These are phyloP conservation scores for Labroides dimidiatus DNA, from an alignment of 2,797 vertebrate species.

Conservation along the genomic window DNA sequence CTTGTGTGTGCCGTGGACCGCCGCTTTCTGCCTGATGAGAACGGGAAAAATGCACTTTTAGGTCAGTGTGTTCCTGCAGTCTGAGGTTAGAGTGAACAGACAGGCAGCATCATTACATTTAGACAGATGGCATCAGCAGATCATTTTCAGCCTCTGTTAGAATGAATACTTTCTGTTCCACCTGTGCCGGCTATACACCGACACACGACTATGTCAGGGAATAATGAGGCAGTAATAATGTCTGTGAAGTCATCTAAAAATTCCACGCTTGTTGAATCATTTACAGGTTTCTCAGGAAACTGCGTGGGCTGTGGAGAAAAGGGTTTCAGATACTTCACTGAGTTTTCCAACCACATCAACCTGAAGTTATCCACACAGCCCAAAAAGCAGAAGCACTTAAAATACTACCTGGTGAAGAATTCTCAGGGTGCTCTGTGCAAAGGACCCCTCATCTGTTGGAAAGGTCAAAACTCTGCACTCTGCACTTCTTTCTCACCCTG, in stretches of 20 bases:
- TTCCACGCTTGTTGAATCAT: not conserved
- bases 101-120: slow-evolving; percentile 11
- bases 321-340: slow-evolving; percentile 98
- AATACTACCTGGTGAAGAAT: slow-evolving; percentile 98
- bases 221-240: not conserved
- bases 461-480: slow-evolving; percentile 83
- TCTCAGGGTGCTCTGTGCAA: slow-evolving; percentile 96
- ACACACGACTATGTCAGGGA: no score
- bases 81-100: slow-evolving; percentile 14
- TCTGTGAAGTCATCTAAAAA: not conserved
- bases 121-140: no score
- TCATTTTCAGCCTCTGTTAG: no score
- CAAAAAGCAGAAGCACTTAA: slow-evolving; percentile 99
- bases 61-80: slow-evolving; percentile 83
- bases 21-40: slow-evolving; percentile 96
- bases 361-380: slow-evolving; percentile 98
- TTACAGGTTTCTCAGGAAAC: slow-evolving; percentile 96
- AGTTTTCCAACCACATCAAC: slow-evolving; percentile 99
- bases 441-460: slow-evolving; percentile 98
- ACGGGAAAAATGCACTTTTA: slow-evolving; percentile 99
- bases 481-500: not conserved
- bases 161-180: no score
- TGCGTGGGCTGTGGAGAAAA: slow-evolving; percentile 98
- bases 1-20: slow-evolving; percentile 97
- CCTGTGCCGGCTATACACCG: no score